These are phyloP conservation scores for Mobula hypostoma DNA, from an alignment of 2,113 vertebrate genomes.

Conservation along the genomic window DNA sequence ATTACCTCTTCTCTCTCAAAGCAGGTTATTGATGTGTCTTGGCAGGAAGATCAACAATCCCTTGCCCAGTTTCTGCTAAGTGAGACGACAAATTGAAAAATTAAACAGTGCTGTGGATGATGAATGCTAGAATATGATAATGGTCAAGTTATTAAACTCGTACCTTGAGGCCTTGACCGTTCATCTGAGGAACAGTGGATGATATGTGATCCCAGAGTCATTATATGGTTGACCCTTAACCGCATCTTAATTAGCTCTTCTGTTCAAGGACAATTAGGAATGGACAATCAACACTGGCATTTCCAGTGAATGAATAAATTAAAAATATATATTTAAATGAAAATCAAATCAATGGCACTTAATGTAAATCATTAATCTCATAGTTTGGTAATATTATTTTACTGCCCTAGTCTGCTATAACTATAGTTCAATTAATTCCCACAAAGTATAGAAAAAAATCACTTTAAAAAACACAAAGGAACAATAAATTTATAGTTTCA, in stretches of 20 bases:
- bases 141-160: too few species aligned
- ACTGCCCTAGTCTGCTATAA: neutral
- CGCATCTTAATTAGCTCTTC: too few species aligned
- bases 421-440: neutral
- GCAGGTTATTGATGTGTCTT: neutral
- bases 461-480: neutral
- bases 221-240: too few species aligned
- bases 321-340: too few species aligned
- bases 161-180: too few species aligned
- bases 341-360: neutral
- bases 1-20: neutral
- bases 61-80: neutral
- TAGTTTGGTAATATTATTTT: neutral
- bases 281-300: too few species aligned
- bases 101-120: neutral
- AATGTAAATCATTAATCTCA: neutral
- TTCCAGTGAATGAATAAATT: too few species aligned
- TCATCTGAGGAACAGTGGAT: too few species aligned
- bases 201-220: too few species aligned
- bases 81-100: neutral
- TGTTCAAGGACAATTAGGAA: too few species aligned
- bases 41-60: neutral
- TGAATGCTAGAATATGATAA: too few species aligned
- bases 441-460: neutral
- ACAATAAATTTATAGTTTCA: neutral